Percentiles rank a stretch among this genome's conserved stretches.
Conservation (phyloP, 1,140 invertebrate genomes). For the Drosophila sp. region DNA sequence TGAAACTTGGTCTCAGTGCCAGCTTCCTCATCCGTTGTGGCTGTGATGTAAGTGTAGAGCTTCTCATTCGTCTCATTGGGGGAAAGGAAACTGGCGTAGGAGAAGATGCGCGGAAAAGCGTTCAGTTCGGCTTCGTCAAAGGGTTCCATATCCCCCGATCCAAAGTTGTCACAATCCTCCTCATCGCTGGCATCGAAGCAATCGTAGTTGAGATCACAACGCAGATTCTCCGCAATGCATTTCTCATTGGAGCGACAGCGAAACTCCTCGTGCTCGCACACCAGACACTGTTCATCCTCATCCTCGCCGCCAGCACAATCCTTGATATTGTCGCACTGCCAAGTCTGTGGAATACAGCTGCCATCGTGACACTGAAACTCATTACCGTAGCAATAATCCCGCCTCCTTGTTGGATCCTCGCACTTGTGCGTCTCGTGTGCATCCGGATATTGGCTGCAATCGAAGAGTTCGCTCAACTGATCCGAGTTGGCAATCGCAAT, state of each 20-base stretch:
- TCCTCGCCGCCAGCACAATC: constrained; percentile 89
- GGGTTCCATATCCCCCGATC: constrained; percentile 52
- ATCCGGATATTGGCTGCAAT: constrained; percentile 87
- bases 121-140: constrained; percentile 74
- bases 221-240: constrained; percentile 89
- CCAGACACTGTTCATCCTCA: constrained; percentile 86
- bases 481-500: constrained; percentile 86
- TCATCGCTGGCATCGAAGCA: constrained; percentile 93
- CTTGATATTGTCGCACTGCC: constrained; percentile 88
- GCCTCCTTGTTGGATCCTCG: constrained; percentile 78
- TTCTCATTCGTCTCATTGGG: constrained; percentile 80
- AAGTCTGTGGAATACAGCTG: constrained; percentile 87
- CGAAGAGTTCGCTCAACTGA: constrained; percentile 86
- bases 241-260: constrained; percentile 87
- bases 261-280: constrained; percentile 86
- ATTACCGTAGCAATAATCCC: constrained; percentile 85
- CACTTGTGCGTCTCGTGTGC: constrained; percentile 84
- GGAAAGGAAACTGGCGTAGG: constrained; percentile 75
- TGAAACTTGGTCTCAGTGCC: constrained; percentile 75
- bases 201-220: constrained; percentile 93
- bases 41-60: constrained; percentile 76
- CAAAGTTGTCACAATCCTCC: constrained; percentile 85
- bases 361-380: constrained; percentile 88
- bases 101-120: constrained; percentile 74
- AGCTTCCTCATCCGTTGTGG: constrained; percentile 72